Conservation (phyloP, 2,888 invertebrate species). For the Stenurella melanura region DNA sequence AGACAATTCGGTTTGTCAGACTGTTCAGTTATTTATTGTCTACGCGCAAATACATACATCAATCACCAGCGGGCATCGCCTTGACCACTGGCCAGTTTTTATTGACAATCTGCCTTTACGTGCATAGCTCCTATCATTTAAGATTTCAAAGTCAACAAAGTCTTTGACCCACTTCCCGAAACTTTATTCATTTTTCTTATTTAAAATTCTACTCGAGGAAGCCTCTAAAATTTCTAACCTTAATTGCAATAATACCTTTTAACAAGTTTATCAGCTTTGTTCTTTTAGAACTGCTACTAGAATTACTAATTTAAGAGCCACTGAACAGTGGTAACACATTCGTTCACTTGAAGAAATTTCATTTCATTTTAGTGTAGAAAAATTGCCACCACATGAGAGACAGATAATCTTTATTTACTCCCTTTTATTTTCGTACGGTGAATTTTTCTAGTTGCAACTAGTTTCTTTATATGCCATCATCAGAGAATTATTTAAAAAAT, state of each 20-base stretch:
- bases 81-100: constrained; percentile 21
- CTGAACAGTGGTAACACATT: constrained; percentile 22
- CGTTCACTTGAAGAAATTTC: not conserved
- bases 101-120: constrained; percentile 5
- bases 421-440: not conserved
- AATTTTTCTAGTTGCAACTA: not conserved
- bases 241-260: constrained; percentile 21
- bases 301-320: constrained; percentile 29
- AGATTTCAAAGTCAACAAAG: constrained; percentile 7
- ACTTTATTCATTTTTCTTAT: constrained; percentile 28
- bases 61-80: constrained; percentile 13
- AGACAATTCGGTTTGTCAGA: constrained; percentile 26
- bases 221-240: constrained; percentile 19
- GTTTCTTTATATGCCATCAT: too few relatives aligned
- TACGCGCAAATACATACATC: constrained; percentile 27
- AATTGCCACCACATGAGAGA: not conserved
- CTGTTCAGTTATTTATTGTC: constrained; percentile 27
- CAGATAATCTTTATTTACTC: not conserved
- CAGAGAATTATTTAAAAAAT: too few relatives aligned
- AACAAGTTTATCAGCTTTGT: constrained; percentile 22
- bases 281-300: constrained; percentile 23
- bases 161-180: constrained; percentile 9
- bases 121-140: not conserved
- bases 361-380: not conserved
- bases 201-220: constrained; percentile 20